A percentile compares a stretch with the other conserved stretches of the same genome.
Conservation (phyloP, 2,888 invertebrate species). For the Timandra comae region DNA sequence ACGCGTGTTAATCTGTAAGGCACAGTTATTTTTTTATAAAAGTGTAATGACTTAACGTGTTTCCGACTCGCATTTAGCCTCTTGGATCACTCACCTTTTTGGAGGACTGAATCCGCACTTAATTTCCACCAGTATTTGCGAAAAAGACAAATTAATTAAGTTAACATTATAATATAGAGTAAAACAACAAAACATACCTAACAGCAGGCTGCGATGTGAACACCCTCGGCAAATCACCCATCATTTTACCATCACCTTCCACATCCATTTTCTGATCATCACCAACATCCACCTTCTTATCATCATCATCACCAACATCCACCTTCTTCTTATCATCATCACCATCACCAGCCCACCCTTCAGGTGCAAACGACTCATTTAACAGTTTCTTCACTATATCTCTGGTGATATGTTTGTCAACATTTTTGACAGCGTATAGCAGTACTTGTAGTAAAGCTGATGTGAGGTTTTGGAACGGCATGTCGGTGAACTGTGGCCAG, state of each 20-base stretch:
- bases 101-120: no score
- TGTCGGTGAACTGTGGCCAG: conserved; percentile 88
- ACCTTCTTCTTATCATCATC: conserved; percentile 40
- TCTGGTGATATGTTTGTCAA: conserved; percentile 74
- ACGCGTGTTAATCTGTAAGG: no score
- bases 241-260: conserved; percentile 1
- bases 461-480: conserved; percentile 81
- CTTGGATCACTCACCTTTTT: no score
- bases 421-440: conserved; percentile 77
- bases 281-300: conserved; percentile 19
- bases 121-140: no score
- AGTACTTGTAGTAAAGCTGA: conserved; percentile 84
- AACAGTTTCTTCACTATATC: conserved; percentile 78
- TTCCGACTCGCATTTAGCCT: no score
- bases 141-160: no score
- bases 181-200: conserved; percentile 54
- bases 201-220: conserved; percentile 79
- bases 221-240: conserved; percentile 75
- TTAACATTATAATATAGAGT: no score
- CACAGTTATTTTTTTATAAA: no score
- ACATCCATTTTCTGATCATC: conserved; percentile 14
- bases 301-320: conserved; percentile 27
- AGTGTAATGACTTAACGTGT: no score
- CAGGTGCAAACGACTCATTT: conserved; percentile 78
- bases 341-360: conserved; percentile 45